Conservation (phyloP, 2,113 vertebrate species). For the Caloenas nicobarica region DNA sequence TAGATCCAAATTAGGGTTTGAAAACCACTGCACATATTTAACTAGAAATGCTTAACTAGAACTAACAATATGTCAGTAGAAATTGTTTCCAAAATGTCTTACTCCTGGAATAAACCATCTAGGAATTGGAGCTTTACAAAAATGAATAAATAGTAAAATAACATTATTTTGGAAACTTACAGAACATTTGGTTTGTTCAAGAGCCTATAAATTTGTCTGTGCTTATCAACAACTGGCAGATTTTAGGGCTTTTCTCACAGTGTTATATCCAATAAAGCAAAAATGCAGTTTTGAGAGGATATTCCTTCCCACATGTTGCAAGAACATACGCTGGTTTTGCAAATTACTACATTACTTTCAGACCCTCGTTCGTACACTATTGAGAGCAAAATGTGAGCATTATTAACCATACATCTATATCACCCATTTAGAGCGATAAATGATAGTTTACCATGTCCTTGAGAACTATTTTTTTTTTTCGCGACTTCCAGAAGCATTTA, state of each 20-base stretch:
- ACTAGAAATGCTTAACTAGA: background rate
- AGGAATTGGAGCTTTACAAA: background rate
- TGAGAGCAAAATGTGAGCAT: conserved; percentile 41
- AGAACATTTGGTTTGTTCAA: background rate
- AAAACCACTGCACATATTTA: background rate
- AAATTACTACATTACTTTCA: conserved; percentile 28
- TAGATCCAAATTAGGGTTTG: background rate
- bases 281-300: conserved; percentile 30
- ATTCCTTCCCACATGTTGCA: background rate
- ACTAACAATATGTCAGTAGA: background rate
- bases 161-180: background rate
- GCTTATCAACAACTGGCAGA: background rate
- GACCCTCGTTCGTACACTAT: conserved; percentile 20
- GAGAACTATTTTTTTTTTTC: conserved; percentile 34
- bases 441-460: conserved; percentile 24
- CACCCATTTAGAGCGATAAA: background rate
- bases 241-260: background rate
- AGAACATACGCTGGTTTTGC: background rate
- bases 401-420: conserved; percentile 40
- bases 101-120: background rate
- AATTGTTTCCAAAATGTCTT: background rate
- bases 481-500: conserved; percentile 7
- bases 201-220: background rate
- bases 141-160: background rate
- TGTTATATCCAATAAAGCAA: background rate